These are phyloP conservation scores for Phocides pigmalion DNA, from an alignment of 1,140 invertebrate species.

Conservation along the genomic window DNA sequence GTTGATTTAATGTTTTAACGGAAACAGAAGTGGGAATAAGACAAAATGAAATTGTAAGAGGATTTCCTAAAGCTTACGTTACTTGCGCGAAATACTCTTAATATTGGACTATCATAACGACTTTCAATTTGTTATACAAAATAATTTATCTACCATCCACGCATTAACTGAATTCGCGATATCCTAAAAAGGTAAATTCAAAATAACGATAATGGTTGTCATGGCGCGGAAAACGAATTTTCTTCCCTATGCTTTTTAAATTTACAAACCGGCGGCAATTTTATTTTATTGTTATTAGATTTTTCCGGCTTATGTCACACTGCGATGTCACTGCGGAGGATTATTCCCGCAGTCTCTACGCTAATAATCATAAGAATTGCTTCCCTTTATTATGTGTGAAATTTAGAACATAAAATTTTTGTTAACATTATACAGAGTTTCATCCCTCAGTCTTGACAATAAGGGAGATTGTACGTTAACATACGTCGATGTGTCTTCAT, in stretches of 20 bases:
- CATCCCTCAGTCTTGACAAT: slow-evolving; percentile 36
- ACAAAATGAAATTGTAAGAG: slow-evolving; percentile 26
- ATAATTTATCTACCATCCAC: slow-evolving; percentile 18
- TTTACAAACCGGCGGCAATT: slow-evolving; percentile 81
- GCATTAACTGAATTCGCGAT: slow-evolving; percentile 57
- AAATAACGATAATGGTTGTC: slow-evolving; percentile 79
- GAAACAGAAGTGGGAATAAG: slow-evolving; percentile 45
- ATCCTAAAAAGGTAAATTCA: slow-evolving; percentile 68
- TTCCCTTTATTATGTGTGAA: slow-evolving; percentile 81
- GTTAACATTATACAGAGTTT: slow-evolving; percentile 39
- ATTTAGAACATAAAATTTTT: slow-evolving; percentile 75
- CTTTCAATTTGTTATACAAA: not conserved
- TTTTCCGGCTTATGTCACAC: slow-evolving; percentile 82
- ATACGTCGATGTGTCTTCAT: slow-evolving; percentile 38
- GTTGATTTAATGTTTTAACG: slow-evolving; percentile 67
- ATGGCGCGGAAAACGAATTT: slow-evolving; percentile 76
- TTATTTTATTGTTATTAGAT: slow-evolving; percentile 83
- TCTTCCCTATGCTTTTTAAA: slow-evolving; percentile 79
- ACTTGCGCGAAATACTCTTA: not conserved
- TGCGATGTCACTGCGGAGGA: slow-evolving; percentile 72
- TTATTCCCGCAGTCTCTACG: slow-evolving; percentile 78
- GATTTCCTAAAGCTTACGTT: slow-evolving; percentile 24
- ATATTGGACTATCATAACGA: not conserved
- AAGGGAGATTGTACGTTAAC: slow-evolving; percentile 46
- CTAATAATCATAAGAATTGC: slow-evolving; percentile 83